phyloP scores from a whole-genome alignment of 2,113 vertebrate species.

The Zonotrichia leucophrys region DNA sequence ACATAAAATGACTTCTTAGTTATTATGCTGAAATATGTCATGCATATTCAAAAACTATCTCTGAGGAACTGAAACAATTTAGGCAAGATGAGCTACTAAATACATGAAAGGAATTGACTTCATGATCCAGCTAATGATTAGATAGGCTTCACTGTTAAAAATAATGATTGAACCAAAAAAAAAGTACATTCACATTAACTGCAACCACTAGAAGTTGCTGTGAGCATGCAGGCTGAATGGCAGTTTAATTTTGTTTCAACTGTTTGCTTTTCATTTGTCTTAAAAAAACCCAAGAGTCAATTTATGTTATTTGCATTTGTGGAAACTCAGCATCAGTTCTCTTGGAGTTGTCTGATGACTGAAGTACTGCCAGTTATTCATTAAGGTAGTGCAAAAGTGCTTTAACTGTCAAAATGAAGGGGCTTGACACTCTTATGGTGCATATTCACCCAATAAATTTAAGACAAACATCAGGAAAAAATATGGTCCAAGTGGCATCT shows the following conservation, averaged over 20 bases:
- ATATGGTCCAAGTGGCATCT: background rate
- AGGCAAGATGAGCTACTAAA: conserved; percentile 54
- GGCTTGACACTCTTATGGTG: background rate
- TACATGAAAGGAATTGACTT: conserved; percentile 56
- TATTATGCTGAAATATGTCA: conserved; percentile 53
- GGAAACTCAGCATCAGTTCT: background rate
- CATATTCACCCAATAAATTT: background rate
- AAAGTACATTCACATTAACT: background rate
- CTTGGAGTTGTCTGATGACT: background rate
- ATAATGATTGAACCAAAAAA: conserved; percentile 37
- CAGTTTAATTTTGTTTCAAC: conserved; percentile 24
- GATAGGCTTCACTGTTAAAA: conserved; percentile 41
- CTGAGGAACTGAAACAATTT: conserved; percentile 61
- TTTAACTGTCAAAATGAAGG: background rate
- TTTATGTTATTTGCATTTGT: background rate
- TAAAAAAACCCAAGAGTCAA: background rate
- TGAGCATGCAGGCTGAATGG: background rate
- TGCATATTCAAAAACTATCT: conserved; percentile 65
- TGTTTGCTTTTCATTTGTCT: conserved; percentile 6
- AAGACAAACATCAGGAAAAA: background rate
- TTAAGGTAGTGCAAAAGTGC: background rate
- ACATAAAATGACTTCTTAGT: conserved; percentile 55
- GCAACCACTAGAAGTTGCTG: background rate
- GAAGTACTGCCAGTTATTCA: background rate
- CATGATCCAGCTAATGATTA: conserved; percentile 37